phyloP scores from a whole-genome alignment of 2,113 vertebrate species.

The Crotalus helleri region DNA sequence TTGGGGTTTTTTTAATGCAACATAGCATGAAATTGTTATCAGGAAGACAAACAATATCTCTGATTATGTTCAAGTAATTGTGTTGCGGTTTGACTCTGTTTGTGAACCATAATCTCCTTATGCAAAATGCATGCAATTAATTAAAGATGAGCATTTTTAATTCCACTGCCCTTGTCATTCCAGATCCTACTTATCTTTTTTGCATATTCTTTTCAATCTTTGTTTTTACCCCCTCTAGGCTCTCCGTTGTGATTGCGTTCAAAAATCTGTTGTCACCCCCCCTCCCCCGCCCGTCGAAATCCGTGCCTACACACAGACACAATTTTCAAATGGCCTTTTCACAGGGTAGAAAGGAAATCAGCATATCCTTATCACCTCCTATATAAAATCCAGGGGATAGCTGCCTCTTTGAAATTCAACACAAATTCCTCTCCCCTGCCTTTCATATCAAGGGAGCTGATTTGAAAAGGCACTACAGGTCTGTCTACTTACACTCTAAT shows the following conservation, averaged over 20 bases:
- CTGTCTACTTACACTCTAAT: neutral
- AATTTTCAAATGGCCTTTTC: neutral
- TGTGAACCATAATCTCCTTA: conserved; percentile 49
- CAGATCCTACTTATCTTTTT: conserved; percentile 22
- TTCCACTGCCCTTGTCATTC: conserved; percentile 26
- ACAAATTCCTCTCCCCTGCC: neutral
- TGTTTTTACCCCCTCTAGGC: neutral
- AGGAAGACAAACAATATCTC: neutral
- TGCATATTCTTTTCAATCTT: neutral
- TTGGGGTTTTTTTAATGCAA: conserved; percentile 1
- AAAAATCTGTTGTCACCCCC: neutral
- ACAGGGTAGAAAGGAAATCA: neutral
- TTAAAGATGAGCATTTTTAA: conserved; percentile 50
- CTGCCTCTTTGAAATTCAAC: neutral
- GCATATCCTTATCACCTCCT: neutral
- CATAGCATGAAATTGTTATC: neutral
- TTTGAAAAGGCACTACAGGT: neutral
- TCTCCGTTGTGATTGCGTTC: neutral
- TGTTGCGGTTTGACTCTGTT: conserved; percentile 31
- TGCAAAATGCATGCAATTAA: conserved; percentile 43
- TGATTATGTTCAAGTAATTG: conserved; percentile 43
- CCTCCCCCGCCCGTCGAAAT: neutral
- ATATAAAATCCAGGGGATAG: neutral
- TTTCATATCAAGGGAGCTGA: neutral
- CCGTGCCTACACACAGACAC: neutral